Evolutionary conservation across 2,113 vertebrate genomes (phyloP), one percentile per base, ranked within the genome.

Genomic region (Machaerirhynchus nigripectus): DNA sequence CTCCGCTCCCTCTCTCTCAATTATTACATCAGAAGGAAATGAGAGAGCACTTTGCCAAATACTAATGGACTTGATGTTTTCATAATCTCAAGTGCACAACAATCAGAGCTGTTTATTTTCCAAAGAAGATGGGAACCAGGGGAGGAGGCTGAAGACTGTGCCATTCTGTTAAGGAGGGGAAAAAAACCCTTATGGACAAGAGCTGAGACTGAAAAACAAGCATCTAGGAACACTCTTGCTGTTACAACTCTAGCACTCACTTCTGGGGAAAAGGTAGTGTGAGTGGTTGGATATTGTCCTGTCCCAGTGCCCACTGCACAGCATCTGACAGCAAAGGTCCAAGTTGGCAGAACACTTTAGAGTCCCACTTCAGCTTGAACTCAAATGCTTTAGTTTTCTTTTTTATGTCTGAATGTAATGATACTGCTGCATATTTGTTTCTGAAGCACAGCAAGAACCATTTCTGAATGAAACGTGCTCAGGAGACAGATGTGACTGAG

Each of bases 21-120:
- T 94, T 82, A 91, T 81, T 93, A 91, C 93, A 91, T 94, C 93
- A 84, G 89, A 96, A 95, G 77, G 80, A 95, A 97, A 95, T 91
- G 91, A 92, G 84, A 85, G 86, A 96, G 94, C 94, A 92, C 96
- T 95, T 87, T 95, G 92, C 96, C 94, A 94, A 94, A 95, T 95
- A 83, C 96, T 95, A 95, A 96, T 95, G 96, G 96, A 95, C 93
- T 86, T 92, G 92, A 93, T 93, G 95, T 96, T 92, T 97, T 93
- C 91, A 79, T 96, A 96, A 87, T 95, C 95, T 95, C 95, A 94
- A 97, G 94, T 90, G 95, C 89, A 93, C 91, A 91, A 95, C 96
- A 95, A 89, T 89, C 71, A 84, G 90, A 84, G 94, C 91, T 96
- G 94, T 96, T 97, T 97, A 96, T 96, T 96, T 97, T 97, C 95